Evolutionary conservation across 1,140 invertebrate genomes (phyloP), one percentile per base, ranked within the genome.

Genomic region (Brachionus rotundiformis): DNA sequence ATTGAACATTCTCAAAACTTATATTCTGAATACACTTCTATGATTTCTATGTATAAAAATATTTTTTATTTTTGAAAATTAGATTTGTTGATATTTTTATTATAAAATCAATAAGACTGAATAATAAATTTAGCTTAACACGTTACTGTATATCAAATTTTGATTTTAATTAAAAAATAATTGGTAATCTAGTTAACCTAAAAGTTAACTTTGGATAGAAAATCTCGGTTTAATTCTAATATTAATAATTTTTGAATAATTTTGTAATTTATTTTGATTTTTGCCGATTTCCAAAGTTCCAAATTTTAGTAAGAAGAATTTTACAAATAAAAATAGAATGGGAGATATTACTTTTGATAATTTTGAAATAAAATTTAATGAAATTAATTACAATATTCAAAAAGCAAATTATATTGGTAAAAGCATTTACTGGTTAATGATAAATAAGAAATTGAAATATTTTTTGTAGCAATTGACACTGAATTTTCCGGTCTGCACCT

Each of bases 401-500:
- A 76, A 82, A 23, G 82, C 83, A 11, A 47, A 82, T 83, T 84
- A 85, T 79, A 84, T 85, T 63, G 83, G 84, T 85, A 81, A 82
- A n/a, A n/a, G n/a, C 1, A 23, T 77, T 36, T 63, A n/a, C n/a
- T n/a, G n/a, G n/a, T n/a, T n/a, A n/a, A n/a, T n/a, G n/a, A n/a
- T n/a, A n/a, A n/a, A n/a, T n/a, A n/a, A n/a, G n/a, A n/a, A n/a
- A n/a, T n/a, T n/a, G 39, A 39, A 47, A 31, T 19, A 44, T 91
- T 92, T 84, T 25, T 23, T 11, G 5, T 92, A 84, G 88, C 90
- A n/a, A 89, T 93, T 83, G 92, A 93, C 85, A 89, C 90, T 36
- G 92, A 93, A 87, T 92, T 92, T 83, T 91, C 90, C 61, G 91
- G 91, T 73, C 85, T 92, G 83, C 85, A 88, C 65, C 83, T 88